These are phyloP conservation scores for Drosophila subsilvestris DNA, from an alignment of 2,888 invertebrate genomes.

Conservation along the genomic window DNA sequence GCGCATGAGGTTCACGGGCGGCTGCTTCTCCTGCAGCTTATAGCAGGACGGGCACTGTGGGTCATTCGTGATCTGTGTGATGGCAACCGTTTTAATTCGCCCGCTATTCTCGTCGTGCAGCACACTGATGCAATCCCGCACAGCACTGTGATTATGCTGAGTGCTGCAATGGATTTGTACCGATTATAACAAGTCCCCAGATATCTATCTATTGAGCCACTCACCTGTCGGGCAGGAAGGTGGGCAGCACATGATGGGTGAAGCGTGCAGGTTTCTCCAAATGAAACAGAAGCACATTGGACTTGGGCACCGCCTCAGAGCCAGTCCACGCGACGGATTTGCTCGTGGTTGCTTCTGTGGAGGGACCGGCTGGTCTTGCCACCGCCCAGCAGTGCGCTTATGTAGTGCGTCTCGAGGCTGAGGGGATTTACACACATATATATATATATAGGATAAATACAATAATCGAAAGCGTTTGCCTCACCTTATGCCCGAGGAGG, in stretches of 20 bases:
- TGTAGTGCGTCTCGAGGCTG: constrained; percentile 86
- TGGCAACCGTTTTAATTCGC: constrained; percentile 85
- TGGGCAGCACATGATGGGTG: constrained; percentile 88
- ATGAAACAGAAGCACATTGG: constrained; percentile 87
- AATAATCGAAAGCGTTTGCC: background rate
- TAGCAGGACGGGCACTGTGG: constrained; percentile 74
- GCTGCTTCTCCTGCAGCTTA: constrained; percentile 74
- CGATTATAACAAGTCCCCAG: too few species aligned
- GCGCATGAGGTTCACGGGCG: constrained; percentile 60
- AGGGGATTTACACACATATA: constrained; percentile 46
- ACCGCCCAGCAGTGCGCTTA: constrained; percentile 88
- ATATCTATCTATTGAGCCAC: constrained; percentile 60
- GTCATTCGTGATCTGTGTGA: constrained; percentile 75
- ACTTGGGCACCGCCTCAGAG: constrained; percentile 86
- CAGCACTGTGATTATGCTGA: constrained; percentile 54
- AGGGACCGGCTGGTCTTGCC: constrained; percentile 86
- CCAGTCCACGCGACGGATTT: constrained; percentile 87
- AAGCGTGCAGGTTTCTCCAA: constrained; percentile 86
- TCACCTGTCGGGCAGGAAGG: constrained; percentile 86
- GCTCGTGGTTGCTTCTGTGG: constrained; percentile 88
- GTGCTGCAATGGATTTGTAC: constrained; percentile 6
- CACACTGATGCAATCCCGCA: constrained; percentile 87
- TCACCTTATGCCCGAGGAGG: constrained; percentile 76
- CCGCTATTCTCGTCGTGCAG: constrained; percentile 86
- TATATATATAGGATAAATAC: background rate